phyloP scores from a whole-genome alignment of 2,888 invertebrate genomes.

The Adelphocoris suturalis region DNA sequence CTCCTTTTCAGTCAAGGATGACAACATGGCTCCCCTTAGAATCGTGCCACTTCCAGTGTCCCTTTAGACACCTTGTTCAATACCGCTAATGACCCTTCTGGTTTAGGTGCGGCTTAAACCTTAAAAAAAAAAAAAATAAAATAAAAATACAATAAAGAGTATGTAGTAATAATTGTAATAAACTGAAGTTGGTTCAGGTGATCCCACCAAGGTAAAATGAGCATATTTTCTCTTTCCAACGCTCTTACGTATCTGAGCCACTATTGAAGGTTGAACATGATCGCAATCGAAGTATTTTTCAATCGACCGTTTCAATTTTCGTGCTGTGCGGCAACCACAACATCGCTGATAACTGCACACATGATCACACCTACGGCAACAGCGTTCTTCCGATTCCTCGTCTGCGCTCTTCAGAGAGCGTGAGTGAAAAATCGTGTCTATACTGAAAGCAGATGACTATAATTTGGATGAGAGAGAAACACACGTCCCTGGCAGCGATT shows the following conservation, averaged over 20 bases:
- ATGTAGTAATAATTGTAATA: no score
- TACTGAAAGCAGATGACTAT: not conserved
- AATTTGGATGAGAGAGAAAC: conserved; percentile 13
- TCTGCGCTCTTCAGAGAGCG: not conserved
- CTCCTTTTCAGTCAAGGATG: no score
- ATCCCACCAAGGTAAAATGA: no score
- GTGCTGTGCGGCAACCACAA: not conserved
- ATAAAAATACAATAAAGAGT: no score
- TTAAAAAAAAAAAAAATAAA: no score
- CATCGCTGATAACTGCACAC: not conserved
- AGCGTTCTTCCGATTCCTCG: conserved; percentile 2
- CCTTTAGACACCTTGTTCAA: no score
- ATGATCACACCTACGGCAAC: conserved; percentile 2
- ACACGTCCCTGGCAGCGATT: not conserved
- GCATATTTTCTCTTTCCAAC: no score
- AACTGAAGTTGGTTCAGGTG: no score
- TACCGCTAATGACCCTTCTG: no score
- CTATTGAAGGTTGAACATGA: conserved; percentile 12
- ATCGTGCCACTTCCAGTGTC: no score
- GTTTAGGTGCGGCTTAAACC: no score
- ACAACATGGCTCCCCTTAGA: no score
- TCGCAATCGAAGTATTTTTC: conserved; percentile 52
- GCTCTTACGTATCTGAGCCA: not conserved
- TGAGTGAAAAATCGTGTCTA: conserved; percentile 8
- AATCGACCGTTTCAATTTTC: conserved; percentile 62